These are phyloP conservation scores for Leistus spinibarbis DNA, from an alignment of 2,888 invertebrate species.

Conservation along the genomic window DNA sequence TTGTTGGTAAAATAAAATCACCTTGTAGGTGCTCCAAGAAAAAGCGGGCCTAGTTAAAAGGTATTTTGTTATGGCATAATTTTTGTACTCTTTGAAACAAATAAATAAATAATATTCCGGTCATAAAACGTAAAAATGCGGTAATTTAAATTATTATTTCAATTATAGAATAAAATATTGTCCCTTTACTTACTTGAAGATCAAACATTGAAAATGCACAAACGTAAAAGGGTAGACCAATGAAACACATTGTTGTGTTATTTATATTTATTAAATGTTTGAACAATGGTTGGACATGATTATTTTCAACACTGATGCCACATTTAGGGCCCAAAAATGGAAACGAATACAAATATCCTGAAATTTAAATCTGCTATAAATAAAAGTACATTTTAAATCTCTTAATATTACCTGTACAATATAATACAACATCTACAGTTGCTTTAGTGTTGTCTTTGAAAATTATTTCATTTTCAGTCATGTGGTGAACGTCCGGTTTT, in stretches of 20 bases:
- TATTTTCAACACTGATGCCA: conserved; percentile 65
- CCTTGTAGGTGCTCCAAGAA: conserved; percentile 67
- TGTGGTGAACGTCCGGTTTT: conserved; percentile 64
- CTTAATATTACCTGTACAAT: conserved; percentile 71
- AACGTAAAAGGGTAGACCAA: conserved; percentile 73
- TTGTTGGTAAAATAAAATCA: conserved; percentile 64
- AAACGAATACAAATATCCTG: conserved; percentile 74
- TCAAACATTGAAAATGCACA: conserved; percentile 74
- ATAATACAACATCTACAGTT: conserved; percentile 72
- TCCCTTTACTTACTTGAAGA: conserved; percentile 65
- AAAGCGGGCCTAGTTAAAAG: conserved; percentile 63
- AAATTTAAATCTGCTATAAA: conserved; percentile 26
- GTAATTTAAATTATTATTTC: too few relatives aligned
- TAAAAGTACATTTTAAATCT: not conserved
- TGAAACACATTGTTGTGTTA: conserved; percentile 74
- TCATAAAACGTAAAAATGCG: not conserved
- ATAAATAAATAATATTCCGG: conserved; percentile 2
- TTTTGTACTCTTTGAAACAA: not conserved
- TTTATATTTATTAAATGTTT: conserved; percentile 77
- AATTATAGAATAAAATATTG: too few relatives aligned
- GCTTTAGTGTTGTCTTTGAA: conserved; percentile 72
- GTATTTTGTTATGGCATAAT: not conserved
- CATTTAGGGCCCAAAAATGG: conserved; percentile 71
- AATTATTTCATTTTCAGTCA: conserved; percentile 61
- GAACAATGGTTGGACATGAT: conserved; percentile 73